These are phyloP conservation scores for Oasisia sp. DNA, from an alignment of 2,888 invertebrate genomes.

Conservation along the genomic window DNA sequence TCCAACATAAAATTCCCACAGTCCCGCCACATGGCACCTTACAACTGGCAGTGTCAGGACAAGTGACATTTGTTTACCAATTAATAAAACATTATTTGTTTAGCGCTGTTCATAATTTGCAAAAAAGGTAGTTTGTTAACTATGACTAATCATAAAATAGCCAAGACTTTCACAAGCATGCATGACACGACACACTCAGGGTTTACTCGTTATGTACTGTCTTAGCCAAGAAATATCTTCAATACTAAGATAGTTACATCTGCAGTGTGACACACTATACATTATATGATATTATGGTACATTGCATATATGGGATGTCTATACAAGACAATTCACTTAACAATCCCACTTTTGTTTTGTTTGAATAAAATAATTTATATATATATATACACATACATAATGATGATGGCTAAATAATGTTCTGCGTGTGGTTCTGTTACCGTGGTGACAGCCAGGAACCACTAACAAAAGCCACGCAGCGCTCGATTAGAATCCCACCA, in stretches of 20 bases:
- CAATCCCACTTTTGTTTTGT: background rate
- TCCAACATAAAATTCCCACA: background rate
- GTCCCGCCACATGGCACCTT: too few species aligned
- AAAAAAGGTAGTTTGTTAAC: background rate
- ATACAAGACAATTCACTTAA: background rate
- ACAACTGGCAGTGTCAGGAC: too few species aligned
- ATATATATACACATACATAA: too few species aligned
- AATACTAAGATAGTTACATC: background rate
- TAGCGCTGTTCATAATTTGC: background rate
- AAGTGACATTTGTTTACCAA: too few species aligned
- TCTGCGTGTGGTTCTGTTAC: background rate
- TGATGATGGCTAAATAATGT: too few species aligned
- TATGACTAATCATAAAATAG: background rate
- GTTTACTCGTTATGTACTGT: background rate
- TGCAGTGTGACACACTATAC: background rate
- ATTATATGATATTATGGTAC: background rate
- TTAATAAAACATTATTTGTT: too few species aligned
- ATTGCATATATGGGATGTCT: background rate
- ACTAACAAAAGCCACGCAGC: background rate
- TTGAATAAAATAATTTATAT: background rate
- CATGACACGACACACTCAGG: background rate
- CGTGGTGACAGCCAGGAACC: background rate
- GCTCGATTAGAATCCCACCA: background rate
- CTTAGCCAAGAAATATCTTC: background rate
- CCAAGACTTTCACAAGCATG: too few species aligned